These are phyloP conservation scores for Erannis defoliaria DNA, from an alignment of 2,888 invertebrate genomes.

Conservation along the genomic window DNA sequence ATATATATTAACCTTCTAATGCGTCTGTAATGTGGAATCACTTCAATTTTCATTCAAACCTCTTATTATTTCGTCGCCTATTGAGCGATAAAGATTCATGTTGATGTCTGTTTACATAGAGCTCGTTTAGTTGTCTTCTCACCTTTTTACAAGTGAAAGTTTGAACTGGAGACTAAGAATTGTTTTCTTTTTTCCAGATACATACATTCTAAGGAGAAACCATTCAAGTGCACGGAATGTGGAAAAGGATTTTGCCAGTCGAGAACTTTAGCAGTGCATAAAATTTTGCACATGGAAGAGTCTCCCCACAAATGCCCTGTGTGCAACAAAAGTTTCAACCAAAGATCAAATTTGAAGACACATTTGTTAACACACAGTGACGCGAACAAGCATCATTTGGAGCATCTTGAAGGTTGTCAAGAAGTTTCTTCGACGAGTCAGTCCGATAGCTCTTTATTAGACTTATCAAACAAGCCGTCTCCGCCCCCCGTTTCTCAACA, in stretches of 20 bases:
- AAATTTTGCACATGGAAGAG: slow-evolving; percentile 97
- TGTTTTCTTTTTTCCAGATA: slow-evolving; percentile 89
- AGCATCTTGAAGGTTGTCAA: slow-evolving; percentile 82
- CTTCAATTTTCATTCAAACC: slow-evolving; percentile 68
- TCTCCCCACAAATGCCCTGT: slow-evolving; percentile 97
- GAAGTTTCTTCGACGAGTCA: slow-evolving; percentile 85
- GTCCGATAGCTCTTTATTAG: slow-evolving; percentile 80
- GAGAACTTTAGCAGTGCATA: slow-evolving; percentile 97
- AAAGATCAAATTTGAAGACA: slow-evolving; percentile 96
- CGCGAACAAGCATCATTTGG: slow-evolving; percentile 81
- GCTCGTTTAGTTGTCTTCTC: slow-evolving; percentile 48
- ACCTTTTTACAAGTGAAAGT: slow-evolving; percentile 63
- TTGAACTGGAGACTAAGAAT: slow-evolving; percentile 55
- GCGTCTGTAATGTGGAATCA: slow-evolving; percentile 68
- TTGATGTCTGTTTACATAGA: slow-evolving; percentile 63
- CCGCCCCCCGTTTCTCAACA: slow-evolving; percentile 62
- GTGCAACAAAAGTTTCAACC: slow-evolving; percentile 96
- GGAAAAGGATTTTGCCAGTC: slow-evolving; percentile 99
- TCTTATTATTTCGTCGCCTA: slow-evolving; percentile 62
- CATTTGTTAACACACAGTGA: slow-evolving; percentile 96
- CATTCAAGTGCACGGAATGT: slow-evolving; percentile 98
- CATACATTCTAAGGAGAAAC: slow-evolving; percentile 99
- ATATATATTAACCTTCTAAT: slow-evolving; percentile 77
- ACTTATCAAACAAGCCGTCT: slow-evolving; percentile 86
- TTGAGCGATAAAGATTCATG: slow-evolving; percentile 62